Conservation (phyloP, 2,113 vertebrate species). For the Platysternon megacephalum region DNA sequence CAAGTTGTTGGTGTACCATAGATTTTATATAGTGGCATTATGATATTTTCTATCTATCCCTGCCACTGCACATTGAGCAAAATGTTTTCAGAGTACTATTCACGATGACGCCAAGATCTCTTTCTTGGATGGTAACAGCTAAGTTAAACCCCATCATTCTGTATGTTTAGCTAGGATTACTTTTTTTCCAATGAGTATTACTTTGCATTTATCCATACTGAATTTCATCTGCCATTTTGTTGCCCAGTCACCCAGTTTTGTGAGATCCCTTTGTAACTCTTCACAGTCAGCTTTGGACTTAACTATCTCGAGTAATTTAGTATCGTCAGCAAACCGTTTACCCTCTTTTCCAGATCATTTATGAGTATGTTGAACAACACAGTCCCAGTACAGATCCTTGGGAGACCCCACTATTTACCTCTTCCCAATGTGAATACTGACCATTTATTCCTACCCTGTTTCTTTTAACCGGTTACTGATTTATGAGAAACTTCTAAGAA, state of each 20-base stretch:
- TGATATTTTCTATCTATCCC: neutral
- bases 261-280: neutral
- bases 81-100: neutral
- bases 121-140: neutral
- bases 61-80: neutral
- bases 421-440: neutral
- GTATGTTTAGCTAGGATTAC: neutral
- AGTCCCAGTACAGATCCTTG: neutral
- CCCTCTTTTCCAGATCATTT: neutral
- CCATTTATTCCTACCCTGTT: neutral
- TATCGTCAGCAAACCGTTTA: neutral
- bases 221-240: neutral
- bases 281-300: neutral
- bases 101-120: neutral
- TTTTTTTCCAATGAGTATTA: neutral
- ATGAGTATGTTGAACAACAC: neutral
- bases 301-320: neutral
- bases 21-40: neutral
- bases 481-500: neutral
- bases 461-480: neutral
- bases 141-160: neutral
- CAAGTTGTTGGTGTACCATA: neutral
- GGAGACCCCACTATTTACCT: neutral
- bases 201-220: neutral
- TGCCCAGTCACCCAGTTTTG: neutral